Conservation (phyloP, 2,113 vertebrate species). For the Toxotes chatareus region DNA sequence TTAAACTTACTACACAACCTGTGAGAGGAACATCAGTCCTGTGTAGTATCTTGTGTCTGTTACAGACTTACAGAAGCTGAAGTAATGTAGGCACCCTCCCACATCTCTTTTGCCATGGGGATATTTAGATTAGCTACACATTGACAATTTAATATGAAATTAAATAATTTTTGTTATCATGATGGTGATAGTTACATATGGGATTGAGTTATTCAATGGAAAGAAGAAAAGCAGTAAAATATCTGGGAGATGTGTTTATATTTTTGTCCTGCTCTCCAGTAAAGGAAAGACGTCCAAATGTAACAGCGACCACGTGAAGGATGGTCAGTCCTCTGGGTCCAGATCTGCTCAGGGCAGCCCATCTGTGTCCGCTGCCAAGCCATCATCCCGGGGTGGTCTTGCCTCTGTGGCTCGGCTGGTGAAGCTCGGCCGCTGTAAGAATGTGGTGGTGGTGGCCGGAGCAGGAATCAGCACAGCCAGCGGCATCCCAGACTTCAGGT, state of each 20-base stretch:
- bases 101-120: no score
- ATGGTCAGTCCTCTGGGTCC: constrained; percentile 24
- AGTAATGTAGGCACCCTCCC: no score
- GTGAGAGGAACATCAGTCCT: no score
- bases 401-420: constrained; percentile 83
- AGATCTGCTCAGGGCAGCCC: background rate
- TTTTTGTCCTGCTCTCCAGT: constrained; percentile 50
- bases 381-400: constrained; percentile 58
- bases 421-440: constrained; percentile 80
- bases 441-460: constrained; percentile 85
- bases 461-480: constrained; percentile 88
- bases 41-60: no score
- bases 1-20: no score
- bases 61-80: no score
- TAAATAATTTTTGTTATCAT: no score
- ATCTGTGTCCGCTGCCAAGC: background rate
- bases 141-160: no score
- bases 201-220: background rate
- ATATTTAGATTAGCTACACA: background rate
- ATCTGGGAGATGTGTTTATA: background rate
- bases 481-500: constrained; percentile 88
- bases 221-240: background rate
- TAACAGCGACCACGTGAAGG: constrained; percentile 1
- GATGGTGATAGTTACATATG: no score
- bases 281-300: constrained; percentile 52